Evolutionary conservation across 2,113 vertebrate genomes (phyloP), one percentile per base, ranked within the genome.

Genomic region (Chaetura pelagica): DNA sequence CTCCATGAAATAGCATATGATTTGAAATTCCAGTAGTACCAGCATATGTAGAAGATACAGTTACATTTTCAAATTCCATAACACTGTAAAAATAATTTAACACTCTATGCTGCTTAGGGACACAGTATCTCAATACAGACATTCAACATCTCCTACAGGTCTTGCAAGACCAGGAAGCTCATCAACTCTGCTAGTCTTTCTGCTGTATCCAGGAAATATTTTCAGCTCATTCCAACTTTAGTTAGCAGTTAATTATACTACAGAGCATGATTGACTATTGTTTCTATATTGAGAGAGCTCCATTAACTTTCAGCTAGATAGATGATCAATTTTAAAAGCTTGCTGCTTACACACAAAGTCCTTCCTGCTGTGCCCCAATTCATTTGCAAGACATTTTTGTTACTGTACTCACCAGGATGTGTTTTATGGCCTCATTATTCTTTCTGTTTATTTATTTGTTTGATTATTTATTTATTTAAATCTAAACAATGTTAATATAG

Each of bases 291-390:
- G 93, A 96, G 94, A 97, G 88, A 96, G 90, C 52, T 78, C 76
- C 92, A 96, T 96, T 96, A 96, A 92, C 92, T 97, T 96, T 93
- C 90, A 94, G 79, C 54, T 90, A 94, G 94, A 95, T 90, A 94
- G 72, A 95, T 84, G 85, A 97, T 97, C 92, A 96, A 90, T 93
- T 93, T 95, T 90, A 90, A 71, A 27, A 96, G 82, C 87, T 68
- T 94, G 73, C 93, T 97, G 95, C 82, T 95, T 94, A 90, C 75
- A 83, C 75, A 55, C 68, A 88, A 75, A 94, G 76, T 67, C 55
- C 48, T 97, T 94, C 96, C 93, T 92, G 90, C 96, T 95, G 96
- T 95, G 92, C 19, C 52, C 61, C 96, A 96, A 96, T 96, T 96
- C 96, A 96, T 96, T 94, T 94, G 94, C 75, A 93, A 92, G 93